Percentiles rank a stretch among this genome's conserved stretches.
Evolutionary conservation across 1,140 invertebrate species (phyloP).

Genomic region (Homarus americanus): DNA sequence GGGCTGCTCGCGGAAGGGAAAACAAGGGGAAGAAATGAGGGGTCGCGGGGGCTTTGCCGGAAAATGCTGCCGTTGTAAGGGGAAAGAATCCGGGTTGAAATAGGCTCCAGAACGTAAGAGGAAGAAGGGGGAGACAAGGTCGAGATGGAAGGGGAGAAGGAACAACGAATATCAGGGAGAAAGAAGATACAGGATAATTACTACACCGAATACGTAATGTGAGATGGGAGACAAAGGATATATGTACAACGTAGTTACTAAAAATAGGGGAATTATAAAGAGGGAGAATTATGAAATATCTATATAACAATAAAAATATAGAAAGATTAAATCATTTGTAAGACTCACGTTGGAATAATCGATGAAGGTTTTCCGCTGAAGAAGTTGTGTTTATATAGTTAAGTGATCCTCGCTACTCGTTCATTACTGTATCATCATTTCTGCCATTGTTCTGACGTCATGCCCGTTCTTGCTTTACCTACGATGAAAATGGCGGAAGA

Average conservation of each 20-base stretch:
- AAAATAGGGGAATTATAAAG: too few relatives aligned
- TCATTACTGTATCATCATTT: too few relatives aligned
- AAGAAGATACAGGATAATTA: constrained; percentile 4
- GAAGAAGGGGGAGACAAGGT: neutral
- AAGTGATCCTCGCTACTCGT: too few relatives aligned
- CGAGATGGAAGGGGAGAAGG: constrained; percentile 7
- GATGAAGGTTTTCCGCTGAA: too few relatives aligned
- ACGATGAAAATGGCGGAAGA: constrained; percentile 33
- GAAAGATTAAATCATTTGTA: too few relatives aligned
- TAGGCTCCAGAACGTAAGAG: constrained; percentile 2
- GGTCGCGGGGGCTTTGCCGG: constrained; percentile 15
- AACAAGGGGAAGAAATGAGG: constrained; percentile 33
- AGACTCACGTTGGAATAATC: too few relatives aligned
- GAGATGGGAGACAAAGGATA: constrained; percentile 10
- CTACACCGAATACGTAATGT: neutral
- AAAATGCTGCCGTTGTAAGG: constrained; percentile 17
- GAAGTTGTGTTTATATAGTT: too few relatives aligned
- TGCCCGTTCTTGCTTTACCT: neutral
- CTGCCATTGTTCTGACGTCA: too few relatives aligned
- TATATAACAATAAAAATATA: neutral
- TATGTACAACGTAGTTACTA: neutral
- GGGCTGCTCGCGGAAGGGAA: constrained; percentile 16
- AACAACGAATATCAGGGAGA: neutral
- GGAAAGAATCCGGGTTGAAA: constrained; percentile 34
- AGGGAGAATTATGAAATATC: too few relatives aligned